Evolutionary conservation across 2,888 invertebrate genomes (phyloP).

Genomic region (Protula sp.): DNA sequence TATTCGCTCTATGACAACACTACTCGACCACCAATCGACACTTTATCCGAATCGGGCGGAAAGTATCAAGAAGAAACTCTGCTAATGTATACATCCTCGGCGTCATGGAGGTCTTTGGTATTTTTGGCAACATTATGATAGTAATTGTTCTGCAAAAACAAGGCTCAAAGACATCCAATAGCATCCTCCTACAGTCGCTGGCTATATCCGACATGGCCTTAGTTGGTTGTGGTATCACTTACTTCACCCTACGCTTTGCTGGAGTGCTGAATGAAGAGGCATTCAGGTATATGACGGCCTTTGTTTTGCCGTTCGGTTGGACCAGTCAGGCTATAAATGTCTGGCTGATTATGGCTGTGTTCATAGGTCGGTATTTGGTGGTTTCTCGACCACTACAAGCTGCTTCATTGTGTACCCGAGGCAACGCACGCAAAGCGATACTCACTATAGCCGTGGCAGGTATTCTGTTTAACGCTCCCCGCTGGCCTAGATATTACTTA

Average conservation of each 20-base stretch:
- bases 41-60: too few species aligned
- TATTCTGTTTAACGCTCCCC: constrained; percentile 8
- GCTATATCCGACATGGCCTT: constrained; percentile 10
- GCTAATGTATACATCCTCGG: constrained; percentile 10
- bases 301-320: constrained; percentile 14
- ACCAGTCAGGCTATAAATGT: constrained; percentile 11
- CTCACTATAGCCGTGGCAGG: neutral
- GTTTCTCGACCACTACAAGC: constrained; percentile 10
- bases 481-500: constrained; percentile 9
- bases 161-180: constrained; percentile 6
- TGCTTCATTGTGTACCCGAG: constrained; percentile 2
- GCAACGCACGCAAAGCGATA: constrained; percentile 2
- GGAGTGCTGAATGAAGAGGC: neutral
- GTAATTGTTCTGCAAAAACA: constrained; percentile 2
- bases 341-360: constrained; percentile 8
- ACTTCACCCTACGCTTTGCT: constrained; percentile 5
- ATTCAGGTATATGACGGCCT: constrained; percentile 8
- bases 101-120: constrained; percentile 5
- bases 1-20: too few species aligned
- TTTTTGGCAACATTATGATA: constrained; percentile 5
- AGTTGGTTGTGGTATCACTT: constrained; percentile 5
- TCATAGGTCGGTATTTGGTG: constrained; percentile 10
- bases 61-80: too few species aligned
- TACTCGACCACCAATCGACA: too few species aligned
- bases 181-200: constrained; percentile 6